Evolutionary conservation across 2,113 vertebrate species (phyloP).

Genomic region (Psophia crepitans): DNA sequence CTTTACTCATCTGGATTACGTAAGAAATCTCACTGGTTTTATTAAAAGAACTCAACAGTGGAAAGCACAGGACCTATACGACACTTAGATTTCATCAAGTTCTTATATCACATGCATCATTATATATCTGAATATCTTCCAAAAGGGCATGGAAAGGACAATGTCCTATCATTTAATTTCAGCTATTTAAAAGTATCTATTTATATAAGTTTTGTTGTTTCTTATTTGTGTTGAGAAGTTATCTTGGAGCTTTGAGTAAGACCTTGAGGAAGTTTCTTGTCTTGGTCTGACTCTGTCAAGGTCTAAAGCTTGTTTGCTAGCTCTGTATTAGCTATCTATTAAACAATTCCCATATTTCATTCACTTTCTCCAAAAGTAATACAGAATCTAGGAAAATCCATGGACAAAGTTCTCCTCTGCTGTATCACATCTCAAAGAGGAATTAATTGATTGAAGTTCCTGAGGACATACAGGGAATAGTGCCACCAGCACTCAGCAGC

Average conservation of each 20-base stretch:
- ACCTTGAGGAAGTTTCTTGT: not conserved
- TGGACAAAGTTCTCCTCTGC: not conserved
- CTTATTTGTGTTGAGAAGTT: not conserved
- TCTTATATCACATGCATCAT: not conserved
- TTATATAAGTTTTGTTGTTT: not conserved
- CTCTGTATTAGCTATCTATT: not conserved
- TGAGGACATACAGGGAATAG: not conserved
- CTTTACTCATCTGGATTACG: not conserved
- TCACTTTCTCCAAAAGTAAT: not conserved
- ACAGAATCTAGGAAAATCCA: not conserved
- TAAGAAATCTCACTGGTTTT: not conserved
- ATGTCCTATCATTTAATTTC: not conserved
- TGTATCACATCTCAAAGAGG: not conserved
- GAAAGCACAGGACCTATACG: not conserved
- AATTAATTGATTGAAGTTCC: not conserved
- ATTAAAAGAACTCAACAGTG: not conserved
- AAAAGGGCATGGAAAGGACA: not conserved
- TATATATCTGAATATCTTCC: not conserved
- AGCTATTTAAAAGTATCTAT: not conserved
- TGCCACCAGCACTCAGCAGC: not conserved
- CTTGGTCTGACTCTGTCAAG: not conserved
- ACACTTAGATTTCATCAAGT: not conserved
- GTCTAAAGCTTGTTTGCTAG: not conserved
- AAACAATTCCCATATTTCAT: not conserved
- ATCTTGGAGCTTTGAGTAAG: not conserved